These are phyloP conservation scores for Setophaga petechia DNA, from an alignment of 2,113 vertebrate genomes.

Conservation along the genomic window DNA sequence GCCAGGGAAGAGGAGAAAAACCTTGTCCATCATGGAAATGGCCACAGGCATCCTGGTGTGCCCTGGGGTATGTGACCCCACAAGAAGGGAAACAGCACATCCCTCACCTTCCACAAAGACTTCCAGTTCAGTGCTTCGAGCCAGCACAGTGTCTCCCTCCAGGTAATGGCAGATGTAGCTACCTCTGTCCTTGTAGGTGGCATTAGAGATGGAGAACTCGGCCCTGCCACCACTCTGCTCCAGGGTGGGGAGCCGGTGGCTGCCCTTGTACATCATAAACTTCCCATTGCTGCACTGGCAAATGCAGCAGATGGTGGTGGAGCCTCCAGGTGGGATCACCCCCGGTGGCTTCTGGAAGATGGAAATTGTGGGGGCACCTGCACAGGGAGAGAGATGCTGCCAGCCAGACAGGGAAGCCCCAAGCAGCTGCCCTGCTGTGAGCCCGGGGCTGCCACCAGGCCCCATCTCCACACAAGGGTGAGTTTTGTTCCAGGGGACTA, in stretches of 20 bases:
- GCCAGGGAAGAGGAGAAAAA: neutral
- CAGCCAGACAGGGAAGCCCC: neutral
- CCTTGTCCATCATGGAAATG: neutral
- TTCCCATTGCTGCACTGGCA: neutral
- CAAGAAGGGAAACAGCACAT: fast-evolving
- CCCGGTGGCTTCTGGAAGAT: slow-evolving; percentile 27
- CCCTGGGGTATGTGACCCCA: fast-evolving
- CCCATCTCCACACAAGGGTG: neutral
- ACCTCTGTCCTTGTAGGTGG: fast-evolving
- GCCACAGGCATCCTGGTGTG: fast-evolving
- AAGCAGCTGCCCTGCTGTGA: fast-evolving
- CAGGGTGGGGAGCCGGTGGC: fast-evolving
- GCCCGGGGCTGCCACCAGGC: neutral
- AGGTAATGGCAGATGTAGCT: neutral
- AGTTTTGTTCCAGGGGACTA: neutral
- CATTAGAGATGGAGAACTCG: neutral
- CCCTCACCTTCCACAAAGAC: neutral
- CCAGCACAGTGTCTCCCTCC: neutral
- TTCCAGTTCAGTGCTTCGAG: neutral
- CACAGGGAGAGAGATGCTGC: neutral
- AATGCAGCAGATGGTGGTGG: slow-evolving; percentile 4
- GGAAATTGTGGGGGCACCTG: neutral
- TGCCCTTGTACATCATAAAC: neutral
- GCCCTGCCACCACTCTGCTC: neutral
- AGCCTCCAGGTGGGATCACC: neutral